Evolutionary conservation across 2,888 invertebrate species (phyloP), one percentile per base, ranked within the genome.

Genomic region (Acleris holmiana): DNA sequence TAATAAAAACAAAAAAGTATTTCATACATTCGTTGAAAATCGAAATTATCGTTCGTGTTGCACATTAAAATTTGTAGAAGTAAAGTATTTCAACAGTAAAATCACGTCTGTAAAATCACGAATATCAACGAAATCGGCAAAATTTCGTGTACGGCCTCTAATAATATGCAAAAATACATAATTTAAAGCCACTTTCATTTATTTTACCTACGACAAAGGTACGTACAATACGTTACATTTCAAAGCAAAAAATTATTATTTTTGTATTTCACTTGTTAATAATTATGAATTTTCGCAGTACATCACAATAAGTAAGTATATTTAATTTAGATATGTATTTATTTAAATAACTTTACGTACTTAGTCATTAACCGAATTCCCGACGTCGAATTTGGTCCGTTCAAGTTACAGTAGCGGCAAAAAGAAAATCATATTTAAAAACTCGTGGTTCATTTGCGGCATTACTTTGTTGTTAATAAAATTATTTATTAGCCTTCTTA

Each of bases 371-470:
- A 62, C 19, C 55, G 17, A 44, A 44, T 56, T 50, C 35, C 29
- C 29, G 56, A 56, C 29, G 17, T 62, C 40, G 23, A 50, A 41
- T 62, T 62, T 62, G 62, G 56, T 62, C 62, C 62, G 21, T 56
- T 50, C n/a, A 59, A 35, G 35, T 35, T 13, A 35, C 35, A 35
- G 35, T 35, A 35, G 35, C 35, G 8, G 13, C 35, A 13, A 13
- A 29, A 29, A 29, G 8, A 8, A 29, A 8, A 8, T 29, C 29
- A 29, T 29, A 29, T 0, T 29, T n/a, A n/a, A n/a, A n/a, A n/a
- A n/a, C n/a, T n/a, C n/a, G n/a, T n/a, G n/a, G n/a, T n/a, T n/a
- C n/a, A n/a, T n/a, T n/a, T n/a, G n/a, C n/a, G n/a, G n/a, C n/a
- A n/a, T n/a, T n/a, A n/a, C n/a, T n/a, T n/a, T n/a, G n/a, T n/a